Conservation (phyloP, 2,797 vertebrate species). For the Cryptoprocta ferox region DNA sequence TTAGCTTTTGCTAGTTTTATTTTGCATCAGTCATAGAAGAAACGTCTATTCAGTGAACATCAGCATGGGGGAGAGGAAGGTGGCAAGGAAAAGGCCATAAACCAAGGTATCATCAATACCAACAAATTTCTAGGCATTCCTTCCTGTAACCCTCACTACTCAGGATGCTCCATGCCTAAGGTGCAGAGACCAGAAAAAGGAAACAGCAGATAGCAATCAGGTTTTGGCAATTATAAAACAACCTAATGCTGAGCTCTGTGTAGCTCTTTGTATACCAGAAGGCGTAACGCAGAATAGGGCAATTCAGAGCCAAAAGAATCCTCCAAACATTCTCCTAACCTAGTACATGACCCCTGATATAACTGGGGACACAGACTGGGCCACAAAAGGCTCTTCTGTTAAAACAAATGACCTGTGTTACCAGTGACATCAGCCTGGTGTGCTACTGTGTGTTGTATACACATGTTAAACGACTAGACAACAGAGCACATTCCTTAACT, state of each 20-base stretch:
- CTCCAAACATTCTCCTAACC: not conserved
- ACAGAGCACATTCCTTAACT: not conserved
- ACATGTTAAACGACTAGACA: fast-evolving
- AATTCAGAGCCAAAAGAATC: not conserved
- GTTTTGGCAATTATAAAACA: not conserved
- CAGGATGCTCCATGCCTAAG: not conserved
- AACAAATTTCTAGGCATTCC: not conserved
- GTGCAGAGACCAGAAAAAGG: not conserved
- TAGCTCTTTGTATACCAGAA: not conserved
- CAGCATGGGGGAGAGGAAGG: no score
- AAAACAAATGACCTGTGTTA: not conserved
- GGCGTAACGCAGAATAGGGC: not conserved
- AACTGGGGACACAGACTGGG: not conserved
- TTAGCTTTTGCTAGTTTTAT: not conserved
- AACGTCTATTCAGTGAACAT: not conserved
- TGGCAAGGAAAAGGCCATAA: not conserved
- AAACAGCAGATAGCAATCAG: not conserved
- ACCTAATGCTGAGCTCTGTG: not conserved
- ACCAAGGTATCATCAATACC: not conserved
- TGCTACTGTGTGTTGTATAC: not conserved
- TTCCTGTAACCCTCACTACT: not conserved
- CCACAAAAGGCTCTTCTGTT: not conserved
- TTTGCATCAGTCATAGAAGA: not conserved
- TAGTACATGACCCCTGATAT: not conserved
- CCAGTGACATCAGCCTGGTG: not conserved